A percentile compares a stretch with the other conserved stretches of the same genome.
Conservation (phyloP, 2,113 vertebrate species). For the Otolemur garnettii region DNA sequence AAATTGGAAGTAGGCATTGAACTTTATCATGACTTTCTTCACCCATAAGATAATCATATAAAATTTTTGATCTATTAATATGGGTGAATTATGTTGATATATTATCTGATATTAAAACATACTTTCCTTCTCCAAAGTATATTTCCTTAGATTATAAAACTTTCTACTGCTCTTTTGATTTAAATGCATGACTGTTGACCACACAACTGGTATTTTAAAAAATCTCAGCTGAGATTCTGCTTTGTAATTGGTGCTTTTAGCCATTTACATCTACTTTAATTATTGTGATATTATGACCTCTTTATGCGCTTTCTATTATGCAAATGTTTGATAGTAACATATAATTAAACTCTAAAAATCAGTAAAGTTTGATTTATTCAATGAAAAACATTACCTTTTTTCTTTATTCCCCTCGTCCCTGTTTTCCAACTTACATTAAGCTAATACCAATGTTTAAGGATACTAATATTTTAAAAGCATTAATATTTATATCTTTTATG, state of each 20-base stretch:
- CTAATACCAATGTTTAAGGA: conserved; percentile 7
- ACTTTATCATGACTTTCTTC: not conserved
- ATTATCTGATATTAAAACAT: not conserved
- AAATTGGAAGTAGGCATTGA: not conserved
- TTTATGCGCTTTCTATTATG: not conserved
- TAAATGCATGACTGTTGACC: not conserved
- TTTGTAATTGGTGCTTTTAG: not conserved
- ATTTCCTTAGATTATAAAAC: not conserved
- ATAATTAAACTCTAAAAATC: not conserved
- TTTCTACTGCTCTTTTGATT: not conserved
- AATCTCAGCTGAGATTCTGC: not conserved
- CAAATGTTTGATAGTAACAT: not conserved
- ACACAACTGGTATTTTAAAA: not conserved
- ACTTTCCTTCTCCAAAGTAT: not conserved
- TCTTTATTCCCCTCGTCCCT: not conserved
- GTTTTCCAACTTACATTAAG: not conserved
- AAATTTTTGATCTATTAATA: not conserved
- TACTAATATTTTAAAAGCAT: not conserved
- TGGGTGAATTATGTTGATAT: not conserved
- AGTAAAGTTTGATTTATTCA: not conserved
- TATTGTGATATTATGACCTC: not conserved
- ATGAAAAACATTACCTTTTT: not conserved
- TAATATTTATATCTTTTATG: conserved; percentile 17
- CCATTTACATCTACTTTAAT: not conserved
- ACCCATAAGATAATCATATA: not conserved